Conservation (phyloP, 2,888 invertebrate species). For the Aricia artaxerxes region DNA sequence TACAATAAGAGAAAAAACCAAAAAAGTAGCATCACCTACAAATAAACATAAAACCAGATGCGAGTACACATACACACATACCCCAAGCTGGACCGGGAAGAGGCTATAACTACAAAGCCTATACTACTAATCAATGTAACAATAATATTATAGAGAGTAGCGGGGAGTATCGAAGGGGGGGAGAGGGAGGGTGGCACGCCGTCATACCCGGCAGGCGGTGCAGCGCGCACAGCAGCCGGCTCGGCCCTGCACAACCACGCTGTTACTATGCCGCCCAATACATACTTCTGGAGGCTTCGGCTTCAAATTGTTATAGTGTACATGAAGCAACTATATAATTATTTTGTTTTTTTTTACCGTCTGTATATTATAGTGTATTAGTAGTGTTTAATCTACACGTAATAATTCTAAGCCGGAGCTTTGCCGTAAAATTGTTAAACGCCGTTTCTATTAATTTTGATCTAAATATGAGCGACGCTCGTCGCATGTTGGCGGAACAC, state of each 20-base stretch:
- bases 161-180: background rate
- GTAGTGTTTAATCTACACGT: background rate
- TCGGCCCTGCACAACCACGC: conserved; percentile 56
- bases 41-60: background rate
- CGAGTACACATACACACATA: background rate
- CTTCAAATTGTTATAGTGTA: too few species aligned
- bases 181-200: background rate
- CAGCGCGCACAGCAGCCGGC: conserved; percentile 71
- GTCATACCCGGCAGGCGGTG: conserved; percentile 71
- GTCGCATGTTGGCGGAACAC: background rate
- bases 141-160: background rate
- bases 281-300: too few species aligned
- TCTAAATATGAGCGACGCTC: background rate
- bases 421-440: background rate
- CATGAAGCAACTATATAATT: too few species aligned
- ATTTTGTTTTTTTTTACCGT: too few species aligned
- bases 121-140: background rate
- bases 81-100: background rate
- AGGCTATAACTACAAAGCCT: background rate
- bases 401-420: background rate
- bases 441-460: background rate
- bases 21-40: background rate
- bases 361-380: too few species aligned
- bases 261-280: background rate
- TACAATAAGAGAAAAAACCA: background rate